Base-by-base conservation (phyloP, 1,140 invertebrate species). In the Dendrolimus kikuchii region DNA sequence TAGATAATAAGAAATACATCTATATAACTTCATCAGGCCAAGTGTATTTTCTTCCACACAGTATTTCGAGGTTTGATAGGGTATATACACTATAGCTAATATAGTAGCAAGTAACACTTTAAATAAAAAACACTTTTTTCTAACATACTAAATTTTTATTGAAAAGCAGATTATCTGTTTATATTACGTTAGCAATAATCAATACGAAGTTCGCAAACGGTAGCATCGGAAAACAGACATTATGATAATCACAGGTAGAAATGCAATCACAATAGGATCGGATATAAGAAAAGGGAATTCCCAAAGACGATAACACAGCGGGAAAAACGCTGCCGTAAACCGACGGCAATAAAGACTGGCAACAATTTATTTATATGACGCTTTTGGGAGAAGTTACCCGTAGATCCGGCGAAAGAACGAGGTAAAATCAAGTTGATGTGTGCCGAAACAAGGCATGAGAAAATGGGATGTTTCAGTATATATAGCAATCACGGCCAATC, bases 301-400 rank as follows among this genome's bases (percentile, higher is more conserved):
- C 64, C 64, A 71, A 64, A 70, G 66, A 76, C 65, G 63, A 74
- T 78, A 78, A 77, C 69, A 75, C 65, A 58, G 66, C 60, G 64
- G 62, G 74, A 78, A 77, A 78, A 82, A 75, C 62, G 71, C 58
- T 67, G 64, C 64, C 59, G 71, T 67, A 68, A 78, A 74, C 73
- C 68, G 66, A 66, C 60, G 57, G 77, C 68, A 74, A 81, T 81
- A 78, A 83, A 81, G 78, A 75, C 75, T 69, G 73, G 64, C 75
- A 77, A 83, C 80, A 83, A 83, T 83, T 83, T 83, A 81, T 83
- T 83, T 83, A 80, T 83, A 83, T 81, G 78, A 80, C 69, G 77
- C 80, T 74, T 78, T 57, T 51, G 80, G 80, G 81, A 77, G 74
- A 78, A 80, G 64, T 84, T 80, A 80, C 63, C 74, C 69, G 60